phyloP scores from a whole-genome alignment of 2,113 vertebrate genomes.

The Crypturellus undulatus region DNA sequence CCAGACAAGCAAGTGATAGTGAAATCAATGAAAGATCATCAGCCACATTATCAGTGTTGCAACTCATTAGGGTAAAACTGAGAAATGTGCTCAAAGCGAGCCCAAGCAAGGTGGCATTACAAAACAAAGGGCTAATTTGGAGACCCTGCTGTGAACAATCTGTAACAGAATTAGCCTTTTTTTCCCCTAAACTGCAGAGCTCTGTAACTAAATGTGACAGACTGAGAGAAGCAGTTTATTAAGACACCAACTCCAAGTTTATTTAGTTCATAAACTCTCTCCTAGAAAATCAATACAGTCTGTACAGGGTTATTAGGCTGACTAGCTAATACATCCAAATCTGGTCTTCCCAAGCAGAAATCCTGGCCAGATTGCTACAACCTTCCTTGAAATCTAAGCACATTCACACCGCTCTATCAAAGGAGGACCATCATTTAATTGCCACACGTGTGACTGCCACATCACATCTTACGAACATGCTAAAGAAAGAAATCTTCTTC shows the following conservation, averaged over 20 bases:
- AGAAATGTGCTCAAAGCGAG: slow-evolving; percentile 92
- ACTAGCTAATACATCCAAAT: slow-evolving; percentile 89
- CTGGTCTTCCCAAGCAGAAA: slow-evolving; percentile 78
- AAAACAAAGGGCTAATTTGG: slow-evolving; percentile 90
- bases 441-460: not conserved
- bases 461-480: not conserved
- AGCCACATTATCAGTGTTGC: slow-evolving; percentile 99
- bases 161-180: slow-evolving; percentile 88
- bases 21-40: slow-evolving; percentile 99
- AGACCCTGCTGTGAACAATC: slow-evolving; percentile 91
- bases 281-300: slow-evolving; percentile 89
- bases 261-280: slow-evolving; percentile 92
- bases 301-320: slow-evolving; percentile 89
- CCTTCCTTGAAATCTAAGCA: slow-evolving; percentile 53
- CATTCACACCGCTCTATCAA: slow-evolving; percentile 27
- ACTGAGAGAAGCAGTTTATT: slow-evolving; percentile 88
- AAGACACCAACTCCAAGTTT: slow-evolving; percentile 90
- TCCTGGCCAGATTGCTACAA: slow-evolving; percentile 75
- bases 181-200: slow-evolving; percentile 83
- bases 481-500: not conserved
- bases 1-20: slow-evolving; percentile 99
- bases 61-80: slow-evolving; percentile 99
- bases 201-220: slow-evolving; percentile 90
- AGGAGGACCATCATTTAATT: slow-evolving; percentile 32
- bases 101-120: slow-evolving; percentile 88